Percentiles rank a stretch among this genome's conserved stretches.
Evolutionary conservation across 2,113 vertebrate genomes (phyloP).

Genomic region (Jacana jacana): DNA sequence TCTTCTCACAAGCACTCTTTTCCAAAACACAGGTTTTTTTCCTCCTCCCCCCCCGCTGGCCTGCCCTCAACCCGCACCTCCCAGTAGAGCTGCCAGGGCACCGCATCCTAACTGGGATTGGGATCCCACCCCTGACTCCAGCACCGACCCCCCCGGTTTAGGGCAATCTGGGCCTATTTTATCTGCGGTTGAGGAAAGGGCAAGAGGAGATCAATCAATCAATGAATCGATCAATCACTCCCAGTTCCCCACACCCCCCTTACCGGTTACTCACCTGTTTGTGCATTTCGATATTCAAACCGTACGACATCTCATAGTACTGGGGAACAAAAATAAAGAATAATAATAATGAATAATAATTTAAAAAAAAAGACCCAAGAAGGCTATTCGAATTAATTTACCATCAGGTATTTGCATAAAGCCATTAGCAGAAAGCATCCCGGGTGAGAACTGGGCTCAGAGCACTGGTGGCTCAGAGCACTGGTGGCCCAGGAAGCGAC

Average conservation of each 20-base stretch:
- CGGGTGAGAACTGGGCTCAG: background rate
- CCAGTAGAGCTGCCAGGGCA: fast-evolving
- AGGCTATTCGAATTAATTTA: slow-evolving; percentile 14
- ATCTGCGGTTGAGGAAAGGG: background rate
- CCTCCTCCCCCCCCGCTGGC: fast-evolving
- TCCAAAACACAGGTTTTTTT: too few species aligned
- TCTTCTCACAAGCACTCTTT: background rate
- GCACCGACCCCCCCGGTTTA: background rate
- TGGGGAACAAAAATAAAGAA: slow-evolving; percentile 55
- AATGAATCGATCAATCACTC: background rate
- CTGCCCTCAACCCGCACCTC: background rate
- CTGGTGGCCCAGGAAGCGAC: background rate
- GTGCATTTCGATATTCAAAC: slow-evolving; percentile 99
- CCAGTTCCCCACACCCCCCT: too few species aligned
- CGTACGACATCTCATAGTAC: slow-evolving; percentile 99
- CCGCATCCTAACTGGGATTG: background rate
- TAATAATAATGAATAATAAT: background rate
- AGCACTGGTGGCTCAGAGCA: background rate
- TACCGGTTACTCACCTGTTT: slow-evolving; percentile 87
- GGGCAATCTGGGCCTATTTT: background rate
- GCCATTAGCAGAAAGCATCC: slow-evolving; percentile 21
- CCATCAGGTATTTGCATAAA: background rate
- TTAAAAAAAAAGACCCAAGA: background rate
- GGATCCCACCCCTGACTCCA: background rate
- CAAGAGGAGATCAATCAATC: background rate